phyloP scores from a whole-genome alignment of 2,797 vertebrate genomes.

The Diceros bicornis region DNA sequence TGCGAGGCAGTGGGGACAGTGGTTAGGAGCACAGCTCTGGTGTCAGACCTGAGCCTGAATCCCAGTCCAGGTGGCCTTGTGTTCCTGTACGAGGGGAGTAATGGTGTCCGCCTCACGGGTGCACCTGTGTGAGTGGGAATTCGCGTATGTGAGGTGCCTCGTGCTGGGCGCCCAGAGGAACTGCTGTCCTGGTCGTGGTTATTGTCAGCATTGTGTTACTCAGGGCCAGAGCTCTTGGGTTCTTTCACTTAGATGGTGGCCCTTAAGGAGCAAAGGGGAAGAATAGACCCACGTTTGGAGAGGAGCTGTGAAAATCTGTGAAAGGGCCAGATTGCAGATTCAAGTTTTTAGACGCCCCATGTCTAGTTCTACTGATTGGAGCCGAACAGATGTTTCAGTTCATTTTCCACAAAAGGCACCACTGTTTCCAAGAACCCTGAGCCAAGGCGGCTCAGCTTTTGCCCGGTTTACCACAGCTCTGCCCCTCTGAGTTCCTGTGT shows the following conservation, averaged over 20 bases:
- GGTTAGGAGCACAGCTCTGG: neutral
- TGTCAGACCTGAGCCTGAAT: accelerated
- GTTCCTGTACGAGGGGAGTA: neutral
- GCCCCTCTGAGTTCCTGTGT: neutral
- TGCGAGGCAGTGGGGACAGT: accelerated
- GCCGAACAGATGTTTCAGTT: neutral
- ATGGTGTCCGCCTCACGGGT: accelerated
- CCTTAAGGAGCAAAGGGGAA: neutral
- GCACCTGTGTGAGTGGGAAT: no score
- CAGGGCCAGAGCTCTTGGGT: neutral
- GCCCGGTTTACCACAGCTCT: neutral
- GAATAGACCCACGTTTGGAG: neutral
- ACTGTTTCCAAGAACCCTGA: neutral
- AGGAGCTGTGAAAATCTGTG: neutral
- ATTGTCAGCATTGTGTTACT: accelerated
- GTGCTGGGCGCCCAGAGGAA: no score
- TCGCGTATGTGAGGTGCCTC: neutral
- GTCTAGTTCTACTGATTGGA: neutral
- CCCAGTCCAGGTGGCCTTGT: accelerated
- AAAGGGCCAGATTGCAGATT: neutral
- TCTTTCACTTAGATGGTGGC: neutral
- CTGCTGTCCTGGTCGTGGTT: accelerated
- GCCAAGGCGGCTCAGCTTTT: accelerated
- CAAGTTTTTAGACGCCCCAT: neutral
- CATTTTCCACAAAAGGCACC: neutral